Evolutionary conservation across 2,888 invertebrate species (phyloP).

Genomic region (Oscheius sp.): DNA sequence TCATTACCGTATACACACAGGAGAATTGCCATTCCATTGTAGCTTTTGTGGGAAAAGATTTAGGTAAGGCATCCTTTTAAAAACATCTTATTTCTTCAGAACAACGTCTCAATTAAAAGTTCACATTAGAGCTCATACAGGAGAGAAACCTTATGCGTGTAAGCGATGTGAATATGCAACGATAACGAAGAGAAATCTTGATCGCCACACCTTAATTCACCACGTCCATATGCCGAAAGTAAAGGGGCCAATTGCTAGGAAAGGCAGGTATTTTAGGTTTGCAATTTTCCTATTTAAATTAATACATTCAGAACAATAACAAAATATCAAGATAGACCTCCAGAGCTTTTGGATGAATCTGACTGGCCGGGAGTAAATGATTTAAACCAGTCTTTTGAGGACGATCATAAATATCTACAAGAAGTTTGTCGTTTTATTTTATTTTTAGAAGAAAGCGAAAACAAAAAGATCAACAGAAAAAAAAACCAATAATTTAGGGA

Average conservation of each 20-base stretch:
- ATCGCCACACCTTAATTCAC: constrained; percentile 66
- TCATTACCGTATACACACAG: constrained; percentile 69
- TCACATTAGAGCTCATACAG: constrained; percentile 65
- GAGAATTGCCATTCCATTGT: constrained; percentile 67
- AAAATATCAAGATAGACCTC: no score
- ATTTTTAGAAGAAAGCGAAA: no score
- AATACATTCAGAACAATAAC: no score
- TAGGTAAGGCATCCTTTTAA: constrained; percentile 39
- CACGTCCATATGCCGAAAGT: constrained; percentile 50
- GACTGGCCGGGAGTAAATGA: no score
- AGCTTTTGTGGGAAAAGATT: constrained; percentile 62
- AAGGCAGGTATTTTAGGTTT: constrained; percentile 44
- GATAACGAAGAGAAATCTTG: constrained; percentile 66
- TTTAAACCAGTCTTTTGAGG: no score
- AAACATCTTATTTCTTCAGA: constrained; percentile 37
- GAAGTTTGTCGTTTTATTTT: no score
- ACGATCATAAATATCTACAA: no score
- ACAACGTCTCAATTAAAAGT: constrained; percentile 66
- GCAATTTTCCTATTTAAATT: no score
- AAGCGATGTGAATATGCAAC: constrained; percentile 61
- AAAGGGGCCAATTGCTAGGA: constrained; percentile 48
- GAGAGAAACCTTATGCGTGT: constrained; percentile 67
- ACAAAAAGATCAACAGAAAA: no score
- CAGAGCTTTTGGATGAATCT: no score
- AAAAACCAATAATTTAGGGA: no score